Base-by-base conservation (phyloP, 1,140 invertebrate species). In the Zaprionus lachaisei region DNA sequence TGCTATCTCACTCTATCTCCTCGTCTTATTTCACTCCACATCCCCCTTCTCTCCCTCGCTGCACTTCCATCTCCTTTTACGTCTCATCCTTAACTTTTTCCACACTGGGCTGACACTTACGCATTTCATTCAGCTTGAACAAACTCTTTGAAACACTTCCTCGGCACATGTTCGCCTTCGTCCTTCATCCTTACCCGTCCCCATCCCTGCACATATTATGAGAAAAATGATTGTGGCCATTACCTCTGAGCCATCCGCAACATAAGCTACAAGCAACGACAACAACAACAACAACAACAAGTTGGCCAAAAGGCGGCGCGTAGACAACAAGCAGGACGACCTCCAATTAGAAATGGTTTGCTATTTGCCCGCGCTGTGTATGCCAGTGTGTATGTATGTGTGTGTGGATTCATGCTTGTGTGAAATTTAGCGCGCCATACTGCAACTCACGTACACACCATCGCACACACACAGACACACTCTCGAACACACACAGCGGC, bases 341-440 rank as follows among this genome's bases (percentile, higher is more conserved):
- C 83, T 83, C 73, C 83, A 87, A 87, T 87, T 87, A 89, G 77
- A 87, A 80, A 83, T 81, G 83, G 80, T 87, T 87, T 70, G 83
- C 80, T 83, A 72, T 79, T 85, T 79, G 66, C 57, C 51, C 68
- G 77, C 72, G 38, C 41, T 68, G n/a, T 31, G 20, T 24, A 9
- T 24, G 7, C 24, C 20, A 3, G 20, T 28, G 49, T 15, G 22
- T 44, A 28, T 57, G 57, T 67, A 15, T 37, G 49, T 69, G n/a
- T 51, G 15, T 58, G 31, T 47, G 55, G 64, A 15, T 54, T 49
- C 60, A 51, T 75, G 56, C 22, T 64, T 75, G 71, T 72, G 72
- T 76, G 76, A 82, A 87, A 85, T 87, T 82, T 82, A 82, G 80
- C 83, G 75, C 83, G 72, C 66, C 22, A 70, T 70, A 57, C 57